phyloP scores from a whole-genome alignment of 2,888 invertebrate genomes.

The Theretra japonica region DNA sequence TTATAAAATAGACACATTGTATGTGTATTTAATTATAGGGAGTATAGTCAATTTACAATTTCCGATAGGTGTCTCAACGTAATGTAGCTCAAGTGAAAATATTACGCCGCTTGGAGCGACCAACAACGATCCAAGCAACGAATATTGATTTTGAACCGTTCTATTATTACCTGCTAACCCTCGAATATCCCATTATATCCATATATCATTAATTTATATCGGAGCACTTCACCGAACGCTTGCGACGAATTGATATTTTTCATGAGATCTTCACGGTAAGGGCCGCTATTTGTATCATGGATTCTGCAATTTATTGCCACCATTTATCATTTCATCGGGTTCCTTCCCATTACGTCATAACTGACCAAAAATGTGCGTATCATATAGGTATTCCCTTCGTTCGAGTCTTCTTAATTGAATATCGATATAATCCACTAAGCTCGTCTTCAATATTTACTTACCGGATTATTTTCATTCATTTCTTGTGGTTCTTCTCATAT shows the following conservation, averaged over 20 bases:
- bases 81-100: too few species aligned
- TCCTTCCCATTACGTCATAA: constrained; percentile 50
- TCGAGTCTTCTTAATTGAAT: constrained; percentile 27
- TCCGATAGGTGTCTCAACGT: too few species aligned
- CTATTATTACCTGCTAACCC: constrained; percentile 50
- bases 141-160: constrained; percentile 46
- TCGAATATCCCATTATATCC: constrained; percentile 50
- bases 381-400: constrained; percentile 33
- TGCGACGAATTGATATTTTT: constrained; percentile 77
- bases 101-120: too few species aligned
- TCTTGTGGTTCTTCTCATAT: background rate
- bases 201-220: constrained; percentile 62
- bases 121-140: background rate
- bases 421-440: constrained; percentile 25
- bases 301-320: constrained; percentile 71
- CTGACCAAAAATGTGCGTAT: constrained; percentile 44
- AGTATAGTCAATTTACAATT: too few species aligned
- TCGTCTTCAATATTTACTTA: constrained; percentile 22
- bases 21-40: too few species aligned
- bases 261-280: constrained; percentile 66
- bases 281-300: constrained; percentile 70
- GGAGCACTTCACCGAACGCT: constrained; percentile 57
- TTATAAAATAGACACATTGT: too few species aligned
- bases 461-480: background rate
- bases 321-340: constrained; percentile 77